Evolutionary conservation across 2,888 invertebrate species (phyloP), one percentile per base, ranked within the genome.

Genomic region (Phortica okadai): DNA sequence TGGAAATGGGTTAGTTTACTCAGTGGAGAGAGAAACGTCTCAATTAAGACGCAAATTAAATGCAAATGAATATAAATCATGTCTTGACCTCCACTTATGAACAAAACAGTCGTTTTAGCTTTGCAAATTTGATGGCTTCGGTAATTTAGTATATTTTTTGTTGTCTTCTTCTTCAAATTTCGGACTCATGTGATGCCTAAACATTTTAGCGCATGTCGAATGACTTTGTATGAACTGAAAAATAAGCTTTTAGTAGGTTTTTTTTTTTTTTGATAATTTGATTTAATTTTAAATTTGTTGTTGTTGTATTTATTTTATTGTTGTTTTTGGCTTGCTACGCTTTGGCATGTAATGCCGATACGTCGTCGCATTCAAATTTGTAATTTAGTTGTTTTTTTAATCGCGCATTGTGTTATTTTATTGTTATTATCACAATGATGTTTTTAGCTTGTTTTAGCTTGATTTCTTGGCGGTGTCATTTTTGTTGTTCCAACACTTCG

Each of bases 1-100:
- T 16, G 62, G 25, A 62, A 2, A 64, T 64, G 41, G 64, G 41
- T 41, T 64, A 25, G 64, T 21, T 64, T 41, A 14, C 41, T 2
- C 64, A 33, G 11, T 7, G 2, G 50, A 21, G 59, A 21, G n/a
- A 59, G 11, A 66, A 66, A 77, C 78, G 80, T 74, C 82, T 84
- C 77, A 78, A 79, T 86, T 86, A 86, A 78, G 79, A 78, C 79
- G 78, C 74, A 81, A 85, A 88, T 88, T 81, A 85, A 84, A 82
- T 77, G 80, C 83, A 88, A 82, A 85, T 87, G 81, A 66, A 42
- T 21, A 62, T 69, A 69, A 69, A 69, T 69, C 11, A 69, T 25
- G 45, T 69, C 69, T 69, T 69, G 69, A 69, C 69, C 69, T 69
- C 45, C 45, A 25, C 69, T 69, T 45, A 69, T 69, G 44, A 45